These are phyloP conservation scores for Eleutherodactylus coqui DNA, from an alignment of 2,797 vertebrate genomes.

Conservation along the genomic window DNA sequence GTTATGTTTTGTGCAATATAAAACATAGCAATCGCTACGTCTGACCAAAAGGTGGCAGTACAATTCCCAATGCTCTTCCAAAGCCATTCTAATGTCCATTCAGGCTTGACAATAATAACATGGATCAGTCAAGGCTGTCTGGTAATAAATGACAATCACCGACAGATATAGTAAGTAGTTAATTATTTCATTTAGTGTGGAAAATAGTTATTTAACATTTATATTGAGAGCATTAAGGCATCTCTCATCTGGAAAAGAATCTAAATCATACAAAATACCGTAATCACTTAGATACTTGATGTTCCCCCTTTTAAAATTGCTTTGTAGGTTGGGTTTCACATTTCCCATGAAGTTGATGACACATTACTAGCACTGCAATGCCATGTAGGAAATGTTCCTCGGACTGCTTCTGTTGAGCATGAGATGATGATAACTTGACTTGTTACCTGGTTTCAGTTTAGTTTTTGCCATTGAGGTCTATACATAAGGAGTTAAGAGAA, in stretches of 20 bases:
- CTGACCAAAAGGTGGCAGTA: slow-evolving; percentile 10
- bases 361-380: background rate
- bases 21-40: background rate
- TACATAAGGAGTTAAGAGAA: too few species aligned
- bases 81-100: background rate
- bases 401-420: background rate
- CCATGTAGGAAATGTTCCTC: too few species aligned
- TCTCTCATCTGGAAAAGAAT: background rate
- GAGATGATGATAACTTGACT: background rate
- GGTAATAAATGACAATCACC: background rate
- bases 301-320: background rate
- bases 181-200: background rate
- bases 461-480: too few species aligned
- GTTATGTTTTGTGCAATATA: background rate
- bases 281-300: background rate
- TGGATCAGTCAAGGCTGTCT: background rate
- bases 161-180: background rate
- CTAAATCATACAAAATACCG: background rate
- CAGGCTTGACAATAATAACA: slow-evolving; percentile 11
- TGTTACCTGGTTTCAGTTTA: background rate
- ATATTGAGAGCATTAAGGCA: background rate
- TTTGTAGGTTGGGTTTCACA: background rate
- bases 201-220: slow-evolving; percentile 2
- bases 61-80: background rate
- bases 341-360: background rate